Conservation (phyloP, 2,888 invertebrate species). For the Pristionchus entomophagus region DNA sequence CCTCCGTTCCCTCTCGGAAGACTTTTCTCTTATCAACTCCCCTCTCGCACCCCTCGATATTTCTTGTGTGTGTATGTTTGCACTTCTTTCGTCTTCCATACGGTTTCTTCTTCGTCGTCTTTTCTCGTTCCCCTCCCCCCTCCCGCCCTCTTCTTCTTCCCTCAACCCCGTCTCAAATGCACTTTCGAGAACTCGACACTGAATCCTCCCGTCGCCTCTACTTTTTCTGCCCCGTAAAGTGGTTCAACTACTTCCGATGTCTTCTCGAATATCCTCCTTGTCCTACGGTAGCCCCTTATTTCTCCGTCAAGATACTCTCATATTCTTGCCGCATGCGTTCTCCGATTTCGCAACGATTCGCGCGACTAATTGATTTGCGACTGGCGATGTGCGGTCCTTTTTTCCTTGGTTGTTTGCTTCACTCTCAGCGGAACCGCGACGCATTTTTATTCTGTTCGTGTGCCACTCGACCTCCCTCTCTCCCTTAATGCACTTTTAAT, state of each 20-base stretch:
- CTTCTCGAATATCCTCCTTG: not conserved
- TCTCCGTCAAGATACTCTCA: not conserved
- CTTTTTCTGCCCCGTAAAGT: not conserved
- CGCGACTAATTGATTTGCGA: not conserved
- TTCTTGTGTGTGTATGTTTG: constrained; percentile 5
- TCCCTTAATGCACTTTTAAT: constrained; percentile 3
- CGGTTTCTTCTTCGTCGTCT: constrained; percentile 19
- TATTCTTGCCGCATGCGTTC: not conserved
- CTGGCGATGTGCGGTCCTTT: not conserved
- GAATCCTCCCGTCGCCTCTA: not conserved
- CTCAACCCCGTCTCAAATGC: constrained; percentile 33
- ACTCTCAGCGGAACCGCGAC: not conserved
- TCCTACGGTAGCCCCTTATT: not conserved
- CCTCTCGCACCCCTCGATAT: not conserved
- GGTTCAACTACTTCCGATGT: not conserved
- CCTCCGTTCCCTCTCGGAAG: not conserved
- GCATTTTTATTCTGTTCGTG: not conserved
- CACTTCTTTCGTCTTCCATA: constrained; percentile 35
- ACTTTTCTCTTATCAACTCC: not conserved
- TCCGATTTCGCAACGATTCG: not conserved
- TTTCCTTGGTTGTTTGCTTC: constrained; percentile 1
- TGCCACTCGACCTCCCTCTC: not conserved
- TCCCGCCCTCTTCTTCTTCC: not conserved
- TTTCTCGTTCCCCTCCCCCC: not conserved
- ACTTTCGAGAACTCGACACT: constrained; percentile 27